Evolutionary conservation across 2,113 vertebrate species (phyloP), one percentile per base, ranked within the genome.

Genomic region (Gambusia affinis): DNA sequence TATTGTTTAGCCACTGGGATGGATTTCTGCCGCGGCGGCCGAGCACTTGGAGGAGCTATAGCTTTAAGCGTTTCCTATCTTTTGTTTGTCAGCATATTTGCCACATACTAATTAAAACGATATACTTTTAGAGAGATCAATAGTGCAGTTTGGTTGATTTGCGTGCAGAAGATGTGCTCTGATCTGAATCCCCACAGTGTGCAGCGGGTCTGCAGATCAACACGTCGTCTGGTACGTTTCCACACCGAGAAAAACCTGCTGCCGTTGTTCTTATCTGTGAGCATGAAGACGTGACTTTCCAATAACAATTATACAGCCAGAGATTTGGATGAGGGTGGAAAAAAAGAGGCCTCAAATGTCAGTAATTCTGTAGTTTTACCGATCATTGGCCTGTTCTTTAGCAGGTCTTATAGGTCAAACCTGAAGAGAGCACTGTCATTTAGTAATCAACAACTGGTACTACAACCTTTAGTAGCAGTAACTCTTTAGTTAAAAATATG

Each of bases 81-180:
- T 62, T 44, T 72, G 60, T 44, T 27, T 72, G n/a, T 72, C 35
- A 42, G 33, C 70, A 62, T 39, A 42, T 39, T 39, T n/a, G 29
- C 28, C 69, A 70, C 51, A 39, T 29, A 17, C 51, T 61, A 62
- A 62, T 42, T 61, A 62, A 60, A 62, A 44, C 35, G 11, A 60
- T 70, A 37, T 57, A 28, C 54, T 60, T 27, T 8, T 17, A 28
- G 0, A 42, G 31, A 42, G 60, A 71, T 61, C 69, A 29, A 71
- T 71, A 60, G 4, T 61, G 69, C 4, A 42, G 51, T 60, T 39
- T 37, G 27, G 35, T 4, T 29, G 12, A 37, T 37, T 33, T 69
- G 19, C 19, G 17, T 31, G 6, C 15, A 37, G 22, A 69, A 54
- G 30, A 54, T 57, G 15, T 12, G 27, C 4, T 14, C 8, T 35